Base-by-base conservation (phyloP, 2,888 invertebrate species). In the Microchrysa polita region DNA sequence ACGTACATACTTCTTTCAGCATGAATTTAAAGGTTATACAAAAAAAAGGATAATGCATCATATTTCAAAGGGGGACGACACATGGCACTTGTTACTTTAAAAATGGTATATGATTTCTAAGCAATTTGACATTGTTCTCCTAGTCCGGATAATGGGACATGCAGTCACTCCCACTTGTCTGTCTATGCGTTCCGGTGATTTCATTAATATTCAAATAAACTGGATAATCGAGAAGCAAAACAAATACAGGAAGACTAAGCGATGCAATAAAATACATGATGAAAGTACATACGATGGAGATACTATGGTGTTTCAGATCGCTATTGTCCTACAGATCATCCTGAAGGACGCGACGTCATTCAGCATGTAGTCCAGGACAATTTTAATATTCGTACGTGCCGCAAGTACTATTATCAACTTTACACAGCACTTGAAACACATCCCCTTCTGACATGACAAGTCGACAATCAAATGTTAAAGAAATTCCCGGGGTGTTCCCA, bases 401-500 rank as follows among this genome's bases (percentile, higher is more conserved):
- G 73, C 76, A 76, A 76, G 76, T 76, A 71, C 73, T 60, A 72
- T 74, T 76, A 76, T 69, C 74, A 76, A 76, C 74, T 76, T 76
- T 76, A 71, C 74, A 73, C 60, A 74, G 76, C 76, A 76, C 76
- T 76, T 55, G 73, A 76, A 73, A 57, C 52, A 59, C 63, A 73
- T 74, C 53, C 74, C 63, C 72, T 75, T 74, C 72, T 72, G 61
- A 74, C 20, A 74, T 72, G 72, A 75, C 74, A 72, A n/a, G 72
- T 65, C 20, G 57, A 44, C 55, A 72, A 73, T 73, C 67, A 63
- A 53, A 42, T 34, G 20, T 67, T 5, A 18, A 16, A 18, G 12
- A 34, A 7, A 34, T 69, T 57, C 42, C 57, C 22, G 57, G 69
- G 55, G 42, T 18, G 12, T 34, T 27, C 53, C 67, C 67, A 23